Evolutionary conservation across 2,888 invertebrate species (phyloP), one percentile per base, ranked within the genome.

Genomic region (Tenthredo mesomela): DNA sequence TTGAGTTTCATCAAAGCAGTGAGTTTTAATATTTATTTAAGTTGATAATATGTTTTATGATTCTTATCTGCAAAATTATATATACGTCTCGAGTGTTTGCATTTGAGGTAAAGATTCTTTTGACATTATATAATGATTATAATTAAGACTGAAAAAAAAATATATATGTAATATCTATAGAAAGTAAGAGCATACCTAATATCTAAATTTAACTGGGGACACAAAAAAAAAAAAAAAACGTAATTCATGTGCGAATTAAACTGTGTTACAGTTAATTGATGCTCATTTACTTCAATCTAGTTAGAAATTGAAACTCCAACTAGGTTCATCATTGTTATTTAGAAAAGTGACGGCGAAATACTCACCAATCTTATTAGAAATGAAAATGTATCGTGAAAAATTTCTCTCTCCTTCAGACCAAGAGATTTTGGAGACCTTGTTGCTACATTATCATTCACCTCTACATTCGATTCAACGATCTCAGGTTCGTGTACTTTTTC

Each of bases 361-460:
- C 88, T 88, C 87, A 92, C 92, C 88, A 91, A 85, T 87, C 86
- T 89, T 83, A 92, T 91, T 58, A 92, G 88, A 67, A 91, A 90
- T 0, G 92, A 89, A 83, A 92, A 92, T 6, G 91, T 91, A 82
- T 90, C 89, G 29, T 92, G 90, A 88, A 92, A 93, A 70, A 89
- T 86, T 89, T 91, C 91, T 85, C 92, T 89, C 77, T 91, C 91
- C 33, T 87, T 89, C 37, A 89, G 71, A 85, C 89, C 90, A n/a
- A 87, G 87, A 33, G 89, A 86, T 82, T 86, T 89, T 6, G 91
- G 90, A 7, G 91, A 90, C 47, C 7, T 65, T 21, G 25, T 29
- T n/a, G 47, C 3, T 61, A 61, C n/a, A 29, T 2, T 33, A 40
- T 82, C 67, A 15, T 3, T 82, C 43, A 21, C 29, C 37, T 70